Evolutionary conservation across 2,797 vertebrate species (phyloP), one percentile per base, ranked within the genome.

Genomic region (Hybognathus amarus): DNA sequence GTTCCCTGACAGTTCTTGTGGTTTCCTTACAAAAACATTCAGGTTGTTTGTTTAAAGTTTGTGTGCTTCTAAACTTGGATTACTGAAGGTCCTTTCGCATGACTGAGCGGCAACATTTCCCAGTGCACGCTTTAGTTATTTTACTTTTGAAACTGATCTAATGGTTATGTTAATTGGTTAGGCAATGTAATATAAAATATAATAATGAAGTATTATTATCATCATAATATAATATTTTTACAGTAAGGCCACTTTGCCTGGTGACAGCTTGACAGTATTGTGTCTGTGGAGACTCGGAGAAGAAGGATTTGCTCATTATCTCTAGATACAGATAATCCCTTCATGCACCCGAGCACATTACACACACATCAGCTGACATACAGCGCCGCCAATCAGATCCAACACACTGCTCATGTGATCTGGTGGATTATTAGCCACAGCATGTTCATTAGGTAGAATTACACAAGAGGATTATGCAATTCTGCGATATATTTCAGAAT

Each of bases 241-340:
- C 24, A 61, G 7, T 61, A 18, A 56, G 20, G 22, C 24, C 20
- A 27, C 33, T 42, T 59, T 36, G 22, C 22, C 68, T 73, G 47
- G 47, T 45, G 13, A 45, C 42, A 13, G 42, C 42, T 13, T 45
- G 12, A 12, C 15, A 4, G 36, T 36, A 42, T 30, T 40, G 54
- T 50, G 20, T 83, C 10, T 59, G 59, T 45, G 20, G 33, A 73
- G 74, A 77, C 36, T 6, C 33, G 24, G 63, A 64, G 38, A 38
- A 42, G 18, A 70, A 74, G 66, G 71, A 80, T 86, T 80, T 74
- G 47, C 50, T 24, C 27, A 54, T 45, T 82, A 52, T 78, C 52
- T 70, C 36, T 42, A 77, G 10, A 59, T 45, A 67, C 30, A 17
- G 77, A 80, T 86, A 63, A 77, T 63, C 75, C 36, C 13, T 40